These are phyloP conservation scores for Harmothoe impar DNA, from an alignment of 2,888 invertebrate genomes.

Conservation along the genomic window DNA sequence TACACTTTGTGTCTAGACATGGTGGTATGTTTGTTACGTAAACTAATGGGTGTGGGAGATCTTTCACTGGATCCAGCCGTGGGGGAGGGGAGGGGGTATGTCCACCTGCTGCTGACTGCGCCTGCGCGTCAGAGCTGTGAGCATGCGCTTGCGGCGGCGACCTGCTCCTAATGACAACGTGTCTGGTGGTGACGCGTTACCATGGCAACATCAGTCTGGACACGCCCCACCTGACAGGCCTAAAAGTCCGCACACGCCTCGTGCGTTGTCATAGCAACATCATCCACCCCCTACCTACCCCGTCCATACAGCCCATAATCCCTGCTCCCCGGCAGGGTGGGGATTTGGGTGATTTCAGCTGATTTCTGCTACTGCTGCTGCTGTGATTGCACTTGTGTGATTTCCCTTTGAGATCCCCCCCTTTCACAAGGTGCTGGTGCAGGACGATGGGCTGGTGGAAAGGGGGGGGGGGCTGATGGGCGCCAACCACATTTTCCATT, in stretches of 20 bases:
- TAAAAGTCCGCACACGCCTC: constrained; percentile 37
- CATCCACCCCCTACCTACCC: neutral
- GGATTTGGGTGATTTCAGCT: constrained; percentile 51
- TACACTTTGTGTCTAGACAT: too few species aligned
- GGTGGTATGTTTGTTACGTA: neutral
- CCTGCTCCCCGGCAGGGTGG: neutral
- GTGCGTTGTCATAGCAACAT: constrained; percentile 47
- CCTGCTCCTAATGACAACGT: constrained; percentile 30
- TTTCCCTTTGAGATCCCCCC: constrained; percentile 20
- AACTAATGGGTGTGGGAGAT: neutral
- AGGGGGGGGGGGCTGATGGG: neutral
- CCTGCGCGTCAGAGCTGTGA: neutral
- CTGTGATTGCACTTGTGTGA: constrained; percentile 2
- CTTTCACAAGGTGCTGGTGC: neutral
- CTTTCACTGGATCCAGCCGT: neutral
- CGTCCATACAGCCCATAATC: neutral
- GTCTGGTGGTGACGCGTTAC: constrained; percentile 38
- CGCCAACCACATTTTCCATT: constrained; percentile 42
- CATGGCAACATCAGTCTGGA: constrained; percentile 15
- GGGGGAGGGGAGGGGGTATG: too few species aligned
- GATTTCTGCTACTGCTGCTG: constrained; percentile 33
- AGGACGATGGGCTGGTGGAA: neutral
- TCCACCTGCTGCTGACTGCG: neutral
- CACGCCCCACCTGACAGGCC: constrained; percentile 54
- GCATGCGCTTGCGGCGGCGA: neutral